A percentile compares a stretch with the other conserved stretches of the same genome.
These are phyloP conservation scores for Ctenicera cuprea DNA, from an alignment of 2,888 invertebrate genomes.

Conservation along the genomic window DNA sequence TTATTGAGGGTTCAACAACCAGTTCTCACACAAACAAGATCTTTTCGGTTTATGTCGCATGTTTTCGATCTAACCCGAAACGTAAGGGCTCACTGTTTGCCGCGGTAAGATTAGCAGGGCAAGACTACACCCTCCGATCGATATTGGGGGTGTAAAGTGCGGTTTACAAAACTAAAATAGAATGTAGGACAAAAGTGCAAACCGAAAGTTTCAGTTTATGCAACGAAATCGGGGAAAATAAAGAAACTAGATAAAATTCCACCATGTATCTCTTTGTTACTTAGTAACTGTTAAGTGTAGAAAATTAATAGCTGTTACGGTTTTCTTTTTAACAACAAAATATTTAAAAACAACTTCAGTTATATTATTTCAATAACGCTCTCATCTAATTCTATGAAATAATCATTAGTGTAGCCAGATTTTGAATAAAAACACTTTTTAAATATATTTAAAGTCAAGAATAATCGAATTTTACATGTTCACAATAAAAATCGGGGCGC, in stretches of 20 bases:
- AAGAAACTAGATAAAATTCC: not conserved
- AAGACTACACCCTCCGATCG: slow-evolving; percentile 59
- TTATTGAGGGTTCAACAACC: slow-evolving; percentile 46
- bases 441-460: too few species aligned
- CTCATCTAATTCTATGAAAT: too few species aligned
- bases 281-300: too few species aligned
- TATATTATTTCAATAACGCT: too few species aligned
- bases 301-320: too few species aligned
- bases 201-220: not conserved
- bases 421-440: too few species aligned
- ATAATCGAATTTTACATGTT: too few species aligned
- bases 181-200: slow-evolving; percentile 28
- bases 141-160: slow-evolving; percentile 60
- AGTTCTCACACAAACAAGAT: slow-evolving; percentile 40
- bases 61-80: slow-evolving; percentile 48
- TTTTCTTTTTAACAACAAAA: too few species aligned
- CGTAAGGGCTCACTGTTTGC: slow-evolving; percentile 52
- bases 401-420: too few species aligned
- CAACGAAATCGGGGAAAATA: not conserved
- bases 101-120: slow-evolving; percentile 58
- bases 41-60: slow-evolving; percentile 49
- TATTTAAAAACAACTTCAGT: too few species aligned
- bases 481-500: not conserved
- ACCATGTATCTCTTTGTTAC: too few species aligned
- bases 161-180: slow-evolving; percentile 54